Evolutionary conservation across 1,140 invertebrate species (phyloP).

Genomic region (Pygmarrhopalites habei): DNA sequence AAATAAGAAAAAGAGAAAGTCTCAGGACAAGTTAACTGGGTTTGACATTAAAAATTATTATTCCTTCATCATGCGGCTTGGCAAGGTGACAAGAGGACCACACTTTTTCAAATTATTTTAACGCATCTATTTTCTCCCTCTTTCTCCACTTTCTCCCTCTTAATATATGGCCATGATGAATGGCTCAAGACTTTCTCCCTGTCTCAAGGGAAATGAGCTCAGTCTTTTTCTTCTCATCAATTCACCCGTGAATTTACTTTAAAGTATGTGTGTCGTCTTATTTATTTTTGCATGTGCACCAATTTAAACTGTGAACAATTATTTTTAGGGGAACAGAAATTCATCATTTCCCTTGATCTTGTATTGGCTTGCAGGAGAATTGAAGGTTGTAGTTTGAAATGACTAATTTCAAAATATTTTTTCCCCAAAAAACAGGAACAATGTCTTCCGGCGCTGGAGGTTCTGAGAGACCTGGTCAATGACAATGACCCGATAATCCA

Average conservation of each 20-base stretch:
- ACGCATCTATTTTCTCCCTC: no score
- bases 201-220: not conserved
- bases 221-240: not conserved
- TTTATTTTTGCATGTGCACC: no score
- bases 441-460: conserved; percentile 69
- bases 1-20: no score
- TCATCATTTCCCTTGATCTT: no score
- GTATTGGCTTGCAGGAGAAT: not conserved
- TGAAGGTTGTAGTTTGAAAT: not conserved
- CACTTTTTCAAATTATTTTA: no score
- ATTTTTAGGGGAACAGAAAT: no score
- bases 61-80: no score
- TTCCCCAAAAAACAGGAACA: conserved; percentile 61
- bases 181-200: not conserved
- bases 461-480: conserved; percentile 74
- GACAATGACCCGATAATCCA: conserved; percentile 72
- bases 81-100: not conserved
- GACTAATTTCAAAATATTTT: not conserved
- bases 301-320: no score
- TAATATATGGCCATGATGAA: no score
- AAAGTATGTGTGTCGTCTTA: no score
- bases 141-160: no score
- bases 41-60: conserved; percentile 3
- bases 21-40: not conserved
- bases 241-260: not conserved